These are phyloP conservation scores for Zaprionus lachaisei DNA, from an alignment of 1,140 invertebrate genomes.

Conservation along the genomic window DNA sequence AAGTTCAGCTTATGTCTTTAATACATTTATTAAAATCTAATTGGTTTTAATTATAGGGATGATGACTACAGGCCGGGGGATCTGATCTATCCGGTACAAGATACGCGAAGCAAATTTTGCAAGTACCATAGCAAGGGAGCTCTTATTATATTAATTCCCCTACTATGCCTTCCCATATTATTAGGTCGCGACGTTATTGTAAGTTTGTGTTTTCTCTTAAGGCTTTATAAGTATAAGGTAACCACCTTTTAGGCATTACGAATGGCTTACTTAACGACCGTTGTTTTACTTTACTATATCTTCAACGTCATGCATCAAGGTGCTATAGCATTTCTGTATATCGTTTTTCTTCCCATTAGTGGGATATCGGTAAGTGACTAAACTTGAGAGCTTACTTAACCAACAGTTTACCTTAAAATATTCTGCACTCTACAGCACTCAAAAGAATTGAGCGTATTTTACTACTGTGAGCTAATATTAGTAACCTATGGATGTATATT, in stretches of 20 bases:
- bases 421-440: constrained; percentile 24
- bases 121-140: constrained; percentile 63
- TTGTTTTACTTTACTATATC: constrained; percentile 52
- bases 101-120: constrained; percentile 53
- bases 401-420: background rate
- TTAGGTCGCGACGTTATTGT: background rate
- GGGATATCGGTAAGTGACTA: constrained; percentile 37
- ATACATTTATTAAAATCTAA: too few species aligned
- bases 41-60: too few species aligned
- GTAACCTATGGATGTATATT: constrained; percentile 22
- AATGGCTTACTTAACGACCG: constrained; percentile 37
- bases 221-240: background rate
- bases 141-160: constrained; percentile 44
- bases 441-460: background rate
- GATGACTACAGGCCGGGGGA: constrained; percentile 49
- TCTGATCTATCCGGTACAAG: constrained; percentile 30
- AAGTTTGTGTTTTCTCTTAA: background rate
- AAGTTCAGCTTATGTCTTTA: too few species aligned
- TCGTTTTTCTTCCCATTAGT: constrained; percentile 40
- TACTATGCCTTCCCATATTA: constrained; percentile 46
- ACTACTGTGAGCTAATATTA: constrained; percentile 57
- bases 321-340: constrained; percentile 52
- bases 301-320: constrained; percentile 56
- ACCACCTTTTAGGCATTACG: constrained; percentile 33
- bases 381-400: background rate